Base-by-base conservation (phyloP, 2,888 invertebrate genomes). In the Rhagonycha fulva region DNA sequence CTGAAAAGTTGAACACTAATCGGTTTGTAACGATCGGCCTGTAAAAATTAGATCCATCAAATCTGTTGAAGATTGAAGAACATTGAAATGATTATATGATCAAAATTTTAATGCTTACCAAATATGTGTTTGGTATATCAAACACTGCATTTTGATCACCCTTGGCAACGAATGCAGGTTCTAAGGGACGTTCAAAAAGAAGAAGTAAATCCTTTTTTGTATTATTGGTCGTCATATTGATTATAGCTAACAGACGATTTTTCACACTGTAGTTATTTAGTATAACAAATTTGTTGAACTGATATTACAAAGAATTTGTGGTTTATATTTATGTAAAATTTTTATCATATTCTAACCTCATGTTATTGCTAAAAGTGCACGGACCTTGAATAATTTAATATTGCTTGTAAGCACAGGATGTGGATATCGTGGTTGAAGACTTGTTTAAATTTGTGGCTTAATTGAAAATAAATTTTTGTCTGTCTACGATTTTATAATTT, bases 111-210 rank as follows among this genome's bases (percentile, higher is more conserved):
- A 23, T 70, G 88, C 91, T 91, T 87, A 93, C 93, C 90, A 93
- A 84, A 81, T 91, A 91, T 77, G 90, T 87, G 70, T 90, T 85
- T 0, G 92, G 91, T 5, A 94, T 89, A 79, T 92, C 90, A 79
- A 94, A 94, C 12, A 91, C 87, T 14, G 90, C 87, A 76, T 90
- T 90, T 0, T 89, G 82, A 11, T 91, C 91, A 2, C 94, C 94
- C 87, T 95, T 95, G 79, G 92, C 92, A 89, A 94, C 91, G 87
- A 94, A 95, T 76, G 93, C 91, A 0, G 95, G 95, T 87, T 95
- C 95, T 78, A 91, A 90, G 10, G 95, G 94, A 61, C 94, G 92
- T 84, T 95, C 93, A 88, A 93, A 94, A 81, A 95, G 90, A 82
- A 92, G 87, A 81, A 93, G 87, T 11, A 94, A 86, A 82, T 92